A percentile compares a stretch with the other conserved stretches of the same genome.
Conservation (phyloP, 2,797 vertebrate species). For the Pyrocephalus nanus region DNA sequence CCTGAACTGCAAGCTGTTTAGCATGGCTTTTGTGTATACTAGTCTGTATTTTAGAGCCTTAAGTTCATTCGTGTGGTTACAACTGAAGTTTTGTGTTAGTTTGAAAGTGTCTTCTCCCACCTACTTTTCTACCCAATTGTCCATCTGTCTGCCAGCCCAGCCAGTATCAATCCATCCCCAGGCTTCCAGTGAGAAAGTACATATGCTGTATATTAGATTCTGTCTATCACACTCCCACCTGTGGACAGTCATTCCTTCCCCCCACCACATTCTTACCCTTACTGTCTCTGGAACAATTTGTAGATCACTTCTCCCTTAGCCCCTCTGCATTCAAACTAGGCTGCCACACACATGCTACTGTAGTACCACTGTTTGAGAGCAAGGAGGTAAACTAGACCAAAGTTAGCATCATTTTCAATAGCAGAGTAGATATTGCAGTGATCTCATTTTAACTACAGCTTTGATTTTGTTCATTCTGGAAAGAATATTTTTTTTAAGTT, state of each 20-base stretch:
- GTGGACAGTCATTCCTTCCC: background rate
- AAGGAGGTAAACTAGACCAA: background rate
- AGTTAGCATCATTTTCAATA: background rate
- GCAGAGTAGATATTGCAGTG: background rate
- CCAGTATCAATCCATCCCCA: background rate
- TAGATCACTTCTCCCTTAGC: background rate
- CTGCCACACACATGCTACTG: background rate
- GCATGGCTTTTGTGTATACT: background rate
- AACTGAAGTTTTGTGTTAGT: background rate
- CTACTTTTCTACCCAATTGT: background rate
- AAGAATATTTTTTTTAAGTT: background rate
- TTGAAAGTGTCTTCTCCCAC: background rate
- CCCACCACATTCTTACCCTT: background rate
- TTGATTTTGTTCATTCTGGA: background rate
- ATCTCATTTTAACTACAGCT: background rate
- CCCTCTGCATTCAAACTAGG: background rate
- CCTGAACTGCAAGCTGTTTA: conserved; percentile 11
- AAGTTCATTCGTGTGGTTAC: background rate
- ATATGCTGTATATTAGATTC: background rate
- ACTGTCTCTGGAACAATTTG: background rate
- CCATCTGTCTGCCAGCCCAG: background rate
- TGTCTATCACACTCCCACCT: background rate
- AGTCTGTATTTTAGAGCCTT: background rate
- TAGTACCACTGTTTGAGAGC: background rate
- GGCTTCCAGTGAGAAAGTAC: background rate